These are phyloP conservation scores for Ophthalmolycus amberensis DNA, from an alignment of 2,113 vertebrate species.

Conservation along the genomic window DNA sequence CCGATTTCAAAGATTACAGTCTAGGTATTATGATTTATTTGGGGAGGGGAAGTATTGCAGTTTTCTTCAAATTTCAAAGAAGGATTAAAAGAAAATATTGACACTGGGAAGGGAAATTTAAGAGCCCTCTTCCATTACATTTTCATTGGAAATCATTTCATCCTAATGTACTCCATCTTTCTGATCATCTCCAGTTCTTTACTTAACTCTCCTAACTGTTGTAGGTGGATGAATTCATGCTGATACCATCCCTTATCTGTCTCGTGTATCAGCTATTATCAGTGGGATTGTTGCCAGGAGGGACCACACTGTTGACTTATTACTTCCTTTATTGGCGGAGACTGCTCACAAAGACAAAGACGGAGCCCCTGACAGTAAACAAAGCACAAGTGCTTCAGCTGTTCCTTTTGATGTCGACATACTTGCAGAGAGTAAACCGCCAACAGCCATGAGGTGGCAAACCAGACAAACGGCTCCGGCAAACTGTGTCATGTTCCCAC, in stretches of 20 bases:
- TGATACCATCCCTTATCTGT: conserved; percentile 14
- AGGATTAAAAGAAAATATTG: background rate
- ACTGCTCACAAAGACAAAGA: conserved; percentile 46
- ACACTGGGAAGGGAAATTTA: background rate
- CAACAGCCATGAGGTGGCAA: conserved; percentile 45
- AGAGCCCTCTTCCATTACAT: background rate
- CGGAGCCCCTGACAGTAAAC: conserved; percentile 55
- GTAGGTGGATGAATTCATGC: conserved; percentile 13
- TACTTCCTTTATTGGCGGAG: conserved; percentile 69
- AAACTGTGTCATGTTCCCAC: conserved; percentile 54
- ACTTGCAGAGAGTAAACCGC: conserved; percentile 62
- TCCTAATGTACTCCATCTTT: conserved; percentile 13
- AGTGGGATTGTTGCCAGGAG: conserved; percentile 36
- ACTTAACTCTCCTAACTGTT: background rate
- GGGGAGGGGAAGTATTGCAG: background rate
- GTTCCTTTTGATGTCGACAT: conserved; percentile 62
- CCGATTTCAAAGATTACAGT: background rate
- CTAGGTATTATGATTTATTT: background rate
- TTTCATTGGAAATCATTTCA: conserved; percentile 22
- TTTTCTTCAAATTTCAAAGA: background rate
- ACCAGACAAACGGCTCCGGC: conserved; percentile 48
- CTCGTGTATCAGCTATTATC: conserved; percentile 47
- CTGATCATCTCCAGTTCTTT: conserved; percentile 32
- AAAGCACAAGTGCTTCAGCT: conserved; percentile 57
- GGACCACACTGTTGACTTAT: conserved; percentile 60